Evolutionary conservation across 2,797 vertebrate species (phyloP), one percentile per base, ranked within the genome.

Genomic region (Epinephelus awoara): DNA sequence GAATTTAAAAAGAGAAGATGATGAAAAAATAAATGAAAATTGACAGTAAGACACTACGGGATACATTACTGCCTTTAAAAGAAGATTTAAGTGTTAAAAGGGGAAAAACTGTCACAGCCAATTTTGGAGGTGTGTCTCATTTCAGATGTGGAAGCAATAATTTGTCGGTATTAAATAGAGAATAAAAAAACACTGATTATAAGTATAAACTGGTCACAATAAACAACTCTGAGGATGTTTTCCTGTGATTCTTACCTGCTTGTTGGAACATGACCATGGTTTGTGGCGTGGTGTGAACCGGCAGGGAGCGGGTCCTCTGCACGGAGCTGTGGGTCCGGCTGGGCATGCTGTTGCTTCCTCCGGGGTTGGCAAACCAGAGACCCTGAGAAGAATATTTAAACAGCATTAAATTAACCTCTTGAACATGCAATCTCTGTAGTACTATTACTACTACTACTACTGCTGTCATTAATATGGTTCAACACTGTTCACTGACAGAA

Each of bases 301-400:
- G 98, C 87, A 99, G 95, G 0, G 98, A 99, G 76, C 98, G 97
- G 0, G 98, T 99, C 91, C 98, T 96, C 78, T 99, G 98, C 67
- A 99, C 98, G 0, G 97, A 98, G 94, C 97, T 98, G 96, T 99
- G 98, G 55, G 95, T 97, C 46, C 98, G 94, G 90, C 97, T 98
- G 54, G 98, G 98, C 97, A 99, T 98, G 91, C 97, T 99, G 92
- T 98, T 99, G 89, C 98, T 99, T 89, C 98, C 98, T n/a, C 98
- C 97, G 0, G 98, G 98, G 93, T 99, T 99, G 80, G 98, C 98
- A 68, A 99, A 99, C 98, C 98, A 99, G 68, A 99, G 95, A 90
- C 97, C 98, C 98, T 99, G 88, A 71, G 49, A 50, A 84, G 10
- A 51, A 57, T 3, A 38, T 25, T 52, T 73, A 0, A 59, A 56